Conservation (phyloP, 2,888 invertebrate genomes). For the Drosophila borborema region DNA sequence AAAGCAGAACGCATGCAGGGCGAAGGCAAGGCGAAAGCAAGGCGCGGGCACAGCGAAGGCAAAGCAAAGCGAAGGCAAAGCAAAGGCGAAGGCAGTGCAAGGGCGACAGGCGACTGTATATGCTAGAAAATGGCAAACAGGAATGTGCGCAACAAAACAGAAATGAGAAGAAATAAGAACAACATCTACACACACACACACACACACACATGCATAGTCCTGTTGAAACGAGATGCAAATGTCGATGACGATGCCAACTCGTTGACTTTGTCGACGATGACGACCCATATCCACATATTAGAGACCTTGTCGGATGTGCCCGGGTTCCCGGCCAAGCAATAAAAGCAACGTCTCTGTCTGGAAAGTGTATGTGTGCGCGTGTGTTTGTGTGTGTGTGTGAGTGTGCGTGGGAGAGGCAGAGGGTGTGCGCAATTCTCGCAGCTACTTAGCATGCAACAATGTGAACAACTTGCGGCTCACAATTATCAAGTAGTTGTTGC, state of each 20-base stretch:
- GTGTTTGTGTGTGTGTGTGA: background rate
- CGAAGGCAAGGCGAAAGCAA: background rate
- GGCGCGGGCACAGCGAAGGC: background rate
- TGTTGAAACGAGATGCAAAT: constrained; percentile 50
- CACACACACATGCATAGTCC: constrained; percentile 12
- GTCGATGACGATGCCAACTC: constrained; percentile 56
- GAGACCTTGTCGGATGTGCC: constrained; percentile 35
- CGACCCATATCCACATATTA: constrained; percentile 69
- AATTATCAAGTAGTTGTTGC: constrained; percentile 57
- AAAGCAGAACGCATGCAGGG: background rate
- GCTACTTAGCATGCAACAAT: constrained; percentile 65
- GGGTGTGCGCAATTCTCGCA: constrained; percentile 20
- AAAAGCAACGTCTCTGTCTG: constrained; percentile 40
- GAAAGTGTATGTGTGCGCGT: background rate
- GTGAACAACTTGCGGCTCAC: constrained; percentile 48
- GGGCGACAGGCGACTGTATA: constrained; percentile 4
- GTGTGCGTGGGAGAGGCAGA: background rate
- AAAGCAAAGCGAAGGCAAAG: background rate
- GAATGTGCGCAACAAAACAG: constrained; percentile 63
- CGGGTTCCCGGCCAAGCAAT: constrained; percentile 45
- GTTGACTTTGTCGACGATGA: constrained; percentile 54
- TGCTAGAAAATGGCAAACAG: constrained; percentile 43
- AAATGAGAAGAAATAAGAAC: constrained; percentile 64
- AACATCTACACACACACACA: constrained; percentile 30
- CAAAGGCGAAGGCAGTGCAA: background rate